Percentiles rank a stretch among this genome's conserved stretches.
phyloP scores from a whole-genome alignment of 2,888 invertebrate genomes.

The Catocala nupta region DNA sequence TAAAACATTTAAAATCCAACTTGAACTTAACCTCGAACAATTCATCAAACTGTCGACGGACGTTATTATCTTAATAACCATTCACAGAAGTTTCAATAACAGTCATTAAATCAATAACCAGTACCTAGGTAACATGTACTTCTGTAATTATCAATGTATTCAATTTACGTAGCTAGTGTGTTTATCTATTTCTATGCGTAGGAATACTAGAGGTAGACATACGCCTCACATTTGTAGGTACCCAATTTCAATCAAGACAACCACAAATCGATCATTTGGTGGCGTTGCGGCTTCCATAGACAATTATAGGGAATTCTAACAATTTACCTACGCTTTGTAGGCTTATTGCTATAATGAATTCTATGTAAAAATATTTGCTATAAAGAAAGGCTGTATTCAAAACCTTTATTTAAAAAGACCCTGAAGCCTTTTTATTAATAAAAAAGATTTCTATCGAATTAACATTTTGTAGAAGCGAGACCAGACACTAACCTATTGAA shows the following conservation, averaged over 20 bases:
- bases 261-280: slow-evolving; percentile 48
- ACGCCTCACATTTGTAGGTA: slow-evolving; percentile 30
- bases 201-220: slow-evolving; percentile 14
- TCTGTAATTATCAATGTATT: neutral
- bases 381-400: no score
- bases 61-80: no score
- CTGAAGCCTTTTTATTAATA: no score
- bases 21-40: no score
- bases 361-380: neutral
- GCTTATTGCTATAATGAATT: slow-evolving; percentile 24
- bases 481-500: no score
- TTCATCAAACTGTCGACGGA: no score
- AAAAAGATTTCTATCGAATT: neutral
- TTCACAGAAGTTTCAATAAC: no score
- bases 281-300: slow-evolving; percentile 26
- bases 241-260: slow-evolving; percentile 49
- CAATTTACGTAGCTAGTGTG: neutral
- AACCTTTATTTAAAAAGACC: no score
- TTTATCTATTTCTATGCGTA: neutral
- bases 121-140: neutral
- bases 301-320: slow-evolving; percentile 35
- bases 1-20: no score
- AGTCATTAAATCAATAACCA: neutral
- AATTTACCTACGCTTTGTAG: slow-evolving; percentile 19
- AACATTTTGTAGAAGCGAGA: no score